A percentile compares a stretch with the other conserved stretches of the same genome.
Conservation (phyloP, 2,797 vertebrate species). For the Sebastolobus altivelis region DNA sequence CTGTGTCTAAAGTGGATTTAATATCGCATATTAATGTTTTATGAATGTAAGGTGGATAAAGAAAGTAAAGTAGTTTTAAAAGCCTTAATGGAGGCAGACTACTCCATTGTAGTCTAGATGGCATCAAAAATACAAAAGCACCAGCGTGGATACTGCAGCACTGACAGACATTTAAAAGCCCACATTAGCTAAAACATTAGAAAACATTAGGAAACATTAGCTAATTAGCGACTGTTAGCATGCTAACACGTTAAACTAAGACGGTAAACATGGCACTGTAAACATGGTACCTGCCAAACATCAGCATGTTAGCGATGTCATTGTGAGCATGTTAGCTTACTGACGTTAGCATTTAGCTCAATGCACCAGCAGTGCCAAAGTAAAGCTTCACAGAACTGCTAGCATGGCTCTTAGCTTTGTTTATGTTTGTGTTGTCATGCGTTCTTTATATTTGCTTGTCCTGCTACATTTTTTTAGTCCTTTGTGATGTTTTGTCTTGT, state of each 20-base stretch:
- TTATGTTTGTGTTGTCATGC: not conserved
- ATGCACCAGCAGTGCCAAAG: not conserved
- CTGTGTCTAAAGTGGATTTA: slow-evolving; percentile 20
- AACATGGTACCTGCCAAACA: not conserved
- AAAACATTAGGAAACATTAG: not conserved
- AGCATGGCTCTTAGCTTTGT: not conserved
- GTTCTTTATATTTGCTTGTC: not conserved
- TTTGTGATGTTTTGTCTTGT: not conserved
- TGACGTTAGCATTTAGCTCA: not conserved
- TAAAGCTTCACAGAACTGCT: not conserved
- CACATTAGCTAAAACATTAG: not conserved
- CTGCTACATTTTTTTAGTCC: not conserved
- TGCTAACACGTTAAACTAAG: not conserved
- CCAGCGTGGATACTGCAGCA: not conserved
- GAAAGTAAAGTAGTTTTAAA: slow-evolving; percentile 39
- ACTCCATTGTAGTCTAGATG: not conserved
- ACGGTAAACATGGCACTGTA: not conserved
- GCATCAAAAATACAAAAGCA: slow-evolving; percentile 14
- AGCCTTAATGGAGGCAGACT: slow-evolving; percentile 36
- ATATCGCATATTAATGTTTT: slow-evolving; percentile 24
- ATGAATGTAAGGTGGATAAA: slow-evolving; percentile 6
- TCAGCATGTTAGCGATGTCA: not conserved
- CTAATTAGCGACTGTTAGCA: not conserved
- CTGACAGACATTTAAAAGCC: slow-evolving; percentile 8
- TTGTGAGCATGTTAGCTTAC: not conserved